These are phyloP conservation scores for Andrena dorsata DNA, from an alignment of 2,888 invertebrate genomes.

Conservation along the genomic window DNA sequence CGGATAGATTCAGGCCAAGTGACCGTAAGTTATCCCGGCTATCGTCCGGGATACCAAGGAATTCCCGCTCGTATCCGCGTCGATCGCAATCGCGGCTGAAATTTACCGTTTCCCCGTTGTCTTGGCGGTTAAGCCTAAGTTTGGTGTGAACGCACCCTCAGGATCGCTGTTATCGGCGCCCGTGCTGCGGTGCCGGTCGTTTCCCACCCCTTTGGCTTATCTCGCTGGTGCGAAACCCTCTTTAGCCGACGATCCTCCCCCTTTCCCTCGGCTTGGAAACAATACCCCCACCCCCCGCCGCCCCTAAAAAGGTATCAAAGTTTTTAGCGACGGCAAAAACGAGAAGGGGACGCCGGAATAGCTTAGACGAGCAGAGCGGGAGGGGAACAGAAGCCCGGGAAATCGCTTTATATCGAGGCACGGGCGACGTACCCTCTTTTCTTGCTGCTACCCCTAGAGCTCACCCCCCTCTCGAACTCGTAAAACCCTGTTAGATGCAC, in stretches of 20 bases:
- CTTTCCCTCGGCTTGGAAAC: slow-evolving; percentile 55
- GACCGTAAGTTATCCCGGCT: slow-evolving; percentile 18
- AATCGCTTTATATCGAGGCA: slow-evolving; percentile 33
- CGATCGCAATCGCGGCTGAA: slow-evolving; percentile 52
- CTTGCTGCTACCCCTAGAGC: not conserved
- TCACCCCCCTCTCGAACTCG: slow-evolving; percentile 15
- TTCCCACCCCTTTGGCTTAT: slow-evolving; percentile 71
- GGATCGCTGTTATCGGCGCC: slow-evolving; percentile 76
- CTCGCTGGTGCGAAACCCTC: slow-evolving; percentile 71
- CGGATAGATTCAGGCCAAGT: not conserved
- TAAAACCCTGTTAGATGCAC: slow-evolving; percentile 45
- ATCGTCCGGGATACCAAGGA: slow-evolving; percentile 32
- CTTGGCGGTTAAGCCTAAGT: slow-evolving; percentile 64
- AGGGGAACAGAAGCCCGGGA: not conserved
- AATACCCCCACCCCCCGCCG: slow-evolving; percentile 48
- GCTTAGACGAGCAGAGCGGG: slow-evolving; percentile 16
- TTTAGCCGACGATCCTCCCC: slow-evolving; percentile 54
- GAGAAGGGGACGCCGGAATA: slow-evolving; percentile 15
- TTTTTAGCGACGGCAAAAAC: slow-evolving; percentile 69
- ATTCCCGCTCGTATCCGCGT: slow-evolving; percentile 51
- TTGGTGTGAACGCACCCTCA: slow-evolving; percentile 68
- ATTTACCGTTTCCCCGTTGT: slow-evolving; percentile 58
- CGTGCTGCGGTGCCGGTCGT: slow-evolving; percentile 50
- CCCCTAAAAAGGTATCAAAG: slow-evolving; percentile 72
- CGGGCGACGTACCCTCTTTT: slow-evolving; percentile 24